Conservation (phyloP, 2,888 invertebrate genomes). For the Caenorhabditis japonica region DNA sequence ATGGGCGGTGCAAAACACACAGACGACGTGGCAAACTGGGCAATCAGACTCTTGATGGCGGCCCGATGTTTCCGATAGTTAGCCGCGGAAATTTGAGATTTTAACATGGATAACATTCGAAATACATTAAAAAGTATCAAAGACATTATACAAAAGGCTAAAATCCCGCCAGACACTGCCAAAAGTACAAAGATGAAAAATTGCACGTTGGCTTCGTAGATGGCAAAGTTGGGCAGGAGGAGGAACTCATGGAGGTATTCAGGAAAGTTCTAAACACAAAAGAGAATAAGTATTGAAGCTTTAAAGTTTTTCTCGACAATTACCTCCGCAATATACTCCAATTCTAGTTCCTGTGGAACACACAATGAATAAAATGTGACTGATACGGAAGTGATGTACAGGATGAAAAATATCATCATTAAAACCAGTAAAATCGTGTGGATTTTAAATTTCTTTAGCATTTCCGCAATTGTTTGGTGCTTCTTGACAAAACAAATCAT, state of each 20-base stretch:
- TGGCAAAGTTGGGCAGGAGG: constrained; percentile 14
- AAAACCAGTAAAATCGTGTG: background rate
- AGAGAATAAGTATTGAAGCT: too few relatives aligned
- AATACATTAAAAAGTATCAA: constrained; percentile 7
- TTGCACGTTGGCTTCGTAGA: background rate
- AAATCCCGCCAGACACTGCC: constrained; percentile 2
- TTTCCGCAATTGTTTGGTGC: constrained; percentile 12
- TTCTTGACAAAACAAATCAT: constrained; percentile 14
- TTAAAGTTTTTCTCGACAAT: background rate
- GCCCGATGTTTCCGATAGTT: constrained; percentile 34
- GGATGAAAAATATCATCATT: background rate
- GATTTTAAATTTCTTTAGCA: background rate
- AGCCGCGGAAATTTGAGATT: constrained; percentile 15
- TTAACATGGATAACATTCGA: constrained; percentile 21
- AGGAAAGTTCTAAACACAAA: constrained; percentile 11
- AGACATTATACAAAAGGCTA: background rate
- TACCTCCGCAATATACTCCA: constrained; percentile 2
- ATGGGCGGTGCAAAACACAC: constrained; percentile 25
- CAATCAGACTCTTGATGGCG: constrained; percentile 15
- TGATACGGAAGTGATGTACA: constrained; percentile 4
- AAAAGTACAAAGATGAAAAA: constrained; percentile 8
- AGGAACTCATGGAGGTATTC: background rate
- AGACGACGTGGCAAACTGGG: constrained; percentile 35
- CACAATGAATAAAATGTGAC: constrained; percentile 4
- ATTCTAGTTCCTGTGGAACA: constrained; percentile 3